phyloP scores from a whole-genome alignment of 2,113 vertebrate genomes.

The Glaucidium brasilianum region DNA sequence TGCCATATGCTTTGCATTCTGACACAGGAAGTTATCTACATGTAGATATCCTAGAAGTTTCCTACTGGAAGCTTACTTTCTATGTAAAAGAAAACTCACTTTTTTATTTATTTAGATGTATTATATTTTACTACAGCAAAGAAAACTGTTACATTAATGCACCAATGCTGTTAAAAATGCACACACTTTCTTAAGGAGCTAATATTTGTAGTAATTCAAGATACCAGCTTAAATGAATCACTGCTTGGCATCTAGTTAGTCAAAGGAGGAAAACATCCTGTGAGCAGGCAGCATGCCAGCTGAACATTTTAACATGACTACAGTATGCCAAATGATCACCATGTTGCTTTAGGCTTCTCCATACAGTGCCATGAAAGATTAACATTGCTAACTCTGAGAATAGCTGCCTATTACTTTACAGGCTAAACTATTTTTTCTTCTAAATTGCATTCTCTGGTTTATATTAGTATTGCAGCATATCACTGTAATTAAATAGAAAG shows the following conservation, averaged over 20 bases:
- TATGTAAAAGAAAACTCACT: not conserved
- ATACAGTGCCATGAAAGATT: not conserved
- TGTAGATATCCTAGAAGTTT: not conserved
- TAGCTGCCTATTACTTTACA: not conserved
- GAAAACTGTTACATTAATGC: not conserved
- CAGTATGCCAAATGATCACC: not conserved
- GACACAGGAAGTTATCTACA: not conserved
- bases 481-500: not conserved
- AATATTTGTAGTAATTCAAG: not conserved
- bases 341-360: not conserved
- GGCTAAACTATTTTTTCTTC: not conserved
- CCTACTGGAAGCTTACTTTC: not conserved
- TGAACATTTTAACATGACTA: not conserved
- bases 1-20: not conserved
- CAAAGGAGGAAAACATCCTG: not conserved
- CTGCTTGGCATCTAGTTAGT: not conserved
- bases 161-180: not conserved
- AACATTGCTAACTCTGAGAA: not conserved
- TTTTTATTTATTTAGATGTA: not conserved
- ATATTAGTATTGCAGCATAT: not conserved
- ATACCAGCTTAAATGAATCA: constrained; percentile 11
- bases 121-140: not conserved
- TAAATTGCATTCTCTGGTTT: not conserved
- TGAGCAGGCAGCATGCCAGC: not conserved
- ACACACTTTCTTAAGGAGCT: not conserved